These are phyloP conservation scores for Polymixis flavicincta DNA, from an alignment of 2,888 invertebrate genomes.

Conservation along the genomic window DNA sequence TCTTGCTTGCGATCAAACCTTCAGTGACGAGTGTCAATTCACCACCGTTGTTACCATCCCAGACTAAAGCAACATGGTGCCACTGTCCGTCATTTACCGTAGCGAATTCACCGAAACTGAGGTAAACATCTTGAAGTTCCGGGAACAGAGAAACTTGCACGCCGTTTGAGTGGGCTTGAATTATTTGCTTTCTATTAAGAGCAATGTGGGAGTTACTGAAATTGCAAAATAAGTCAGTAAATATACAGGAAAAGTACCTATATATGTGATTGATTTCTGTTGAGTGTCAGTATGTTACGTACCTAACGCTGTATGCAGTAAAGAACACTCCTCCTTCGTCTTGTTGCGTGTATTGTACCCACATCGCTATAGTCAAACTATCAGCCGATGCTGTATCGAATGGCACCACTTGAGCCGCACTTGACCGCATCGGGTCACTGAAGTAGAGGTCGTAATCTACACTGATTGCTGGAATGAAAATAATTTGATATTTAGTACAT, in stretches of 20 bases:
- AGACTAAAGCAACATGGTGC: constrained; percentile 98
- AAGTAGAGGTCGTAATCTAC: constrained; percentile 99
- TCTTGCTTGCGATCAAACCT: constrained; percentile 97
- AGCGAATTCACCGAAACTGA: constrained; percentile 97
- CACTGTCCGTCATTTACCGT: constrained; percentile 98
- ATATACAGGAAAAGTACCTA: neutral
- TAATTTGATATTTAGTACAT: constrained; percentile 25
- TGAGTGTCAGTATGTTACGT: constrained; percentile 56
- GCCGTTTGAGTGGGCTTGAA: constrained; percentile 98
- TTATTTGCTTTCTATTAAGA: constrained; percentile 94
- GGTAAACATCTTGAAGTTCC: constrained; percentile 96
- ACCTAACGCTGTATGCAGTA: constrained; percentile 97
- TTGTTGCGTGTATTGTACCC: constrained; percentile 98
- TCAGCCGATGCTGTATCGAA: constrained; percentile 95
- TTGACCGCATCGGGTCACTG: constrained; percentile 96
- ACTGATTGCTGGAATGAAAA: constrained; percentile 94
- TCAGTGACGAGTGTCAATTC: constrained; percentile 98
- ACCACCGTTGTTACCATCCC: constrained; percentile 97
- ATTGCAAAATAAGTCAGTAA: constrained; percentile 39
- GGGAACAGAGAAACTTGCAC: constrained; percentile 97
- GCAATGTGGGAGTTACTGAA: constrained; percentile 95
- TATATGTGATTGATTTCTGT: neutral
- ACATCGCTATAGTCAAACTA: constrained; percentile 97
- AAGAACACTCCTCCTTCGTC: constrained; percentile 98
- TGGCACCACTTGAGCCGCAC: constrained; percentile 97